Base-by-base conservation (phyloP, 2,888 invertebrate genomes). In the Cordilura impudica region DNA sequence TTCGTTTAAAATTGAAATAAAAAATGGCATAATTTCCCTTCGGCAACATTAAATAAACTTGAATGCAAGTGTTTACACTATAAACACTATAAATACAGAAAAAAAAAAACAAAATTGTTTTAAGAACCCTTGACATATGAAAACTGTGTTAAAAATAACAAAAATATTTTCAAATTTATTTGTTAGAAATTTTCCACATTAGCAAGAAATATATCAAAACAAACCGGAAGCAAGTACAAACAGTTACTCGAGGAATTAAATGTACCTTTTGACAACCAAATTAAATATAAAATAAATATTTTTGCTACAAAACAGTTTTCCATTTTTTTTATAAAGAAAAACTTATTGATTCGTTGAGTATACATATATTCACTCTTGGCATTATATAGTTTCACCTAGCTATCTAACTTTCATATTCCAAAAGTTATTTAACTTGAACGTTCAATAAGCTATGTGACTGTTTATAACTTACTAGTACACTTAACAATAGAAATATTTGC, bases 11-110 rank as follows among this genome's bases (percentile, higher is more conserved):
- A 29, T 12, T 12, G 21, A 31, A 70, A 54, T 45, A 49, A 72
- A 39, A 43, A 69, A 58, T 65, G 16, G 14, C 58, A 73, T 74
- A 74, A 78, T 69, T 78, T 74, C 67, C 70, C 65, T 29, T 29
- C 26, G 4, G 16, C 5, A 45, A 1, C 21, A 6, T 8, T 14
- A 66, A 51, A 39, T 58, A 45, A 58, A 51, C 0, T 47, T 56
- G 26, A 18, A 67, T 21, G 39, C 51, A 63, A 61, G 61, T 73
- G 56, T 63, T 58, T 69, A 71, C 51, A 60, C 35, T n/a, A 71
- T 63, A 67, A 78, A 70, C 73, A 53, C 53, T 66, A 66, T 60
- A 23, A 51, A 65, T 31, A 47, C 51, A 65, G 16, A 71, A 43
- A 45, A 54, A 65, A 73, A 39, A 56, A 58, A 29, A 65, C 39